Evolutionary conservation across 1,140 invertebrate genomes (phyloP).

Genomic region (Araneus ventricosus): DNA sequence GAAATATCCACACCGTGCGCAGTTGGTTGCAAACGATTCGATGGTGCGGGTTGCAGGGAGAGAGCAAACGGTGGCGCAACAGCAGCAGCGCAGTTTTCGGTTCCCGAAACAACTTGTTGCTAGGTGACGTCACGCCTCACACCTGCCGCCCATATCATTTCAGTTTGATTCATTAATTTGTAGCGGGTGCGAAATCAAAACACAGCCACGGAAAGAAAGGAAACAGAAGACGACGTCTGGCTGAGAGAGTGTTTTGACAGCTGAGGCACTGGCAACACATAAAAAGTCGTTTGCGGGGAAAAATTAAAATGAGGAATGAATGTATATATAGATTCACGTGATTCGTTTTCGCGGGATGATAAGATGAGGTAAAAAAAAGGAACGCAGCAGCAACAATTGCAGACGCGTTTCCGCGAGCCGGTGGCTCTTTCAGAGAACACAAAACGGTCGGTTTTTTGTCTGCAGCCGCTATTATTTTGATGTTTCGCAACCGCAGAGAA

Average conservation of each 20-base stretch:
- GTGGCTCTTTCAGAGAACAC: neutral
- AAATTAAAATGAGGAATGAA: neutral
- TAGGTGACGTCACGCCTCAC: constrained; percentile 19
- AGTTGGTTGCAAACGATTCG: no score
- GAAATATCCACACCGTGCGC: no score
- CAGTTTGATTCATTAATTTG: constrained; percentile 29
- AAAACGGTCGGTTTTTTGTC: neutral
- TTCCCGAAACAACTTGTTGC: constrained; percentile 5
- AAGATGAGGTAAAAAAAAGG: neutral
- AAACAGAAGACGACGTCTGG: neutral
- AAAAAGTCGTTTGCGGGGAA: constrained; percentile 20
- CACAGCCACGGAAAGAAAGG: neutral
- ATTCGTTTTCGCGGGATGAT: neutral
- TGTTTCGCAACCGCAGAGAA: neutral
- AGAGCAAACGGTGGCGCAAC: constrained; percentile 1
- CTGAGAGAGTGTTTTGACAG: neutral
- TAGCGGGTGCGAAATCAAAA: constrained; percentile 26
- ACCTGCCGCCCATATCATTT: constrained; percentile 29
- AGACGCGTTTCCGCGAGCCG: neutral
- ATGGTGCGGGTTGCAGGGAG: neutral
- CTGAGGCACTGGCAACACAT: neutral
- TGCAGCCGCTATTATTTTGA: neutral
- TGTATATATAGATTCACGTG: constrained; percentile 21
- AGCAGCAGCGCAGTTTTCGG: neutral
- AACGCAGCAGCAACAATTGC: neutral